A percentile compares a stretch with the other conserved stretches of the same genome.
These are phyloP conservation scores for Mythimna lalbum DNA, from an alignment of 2,888 invertebrate genomes.

Conservation along the genomic window DNA sequence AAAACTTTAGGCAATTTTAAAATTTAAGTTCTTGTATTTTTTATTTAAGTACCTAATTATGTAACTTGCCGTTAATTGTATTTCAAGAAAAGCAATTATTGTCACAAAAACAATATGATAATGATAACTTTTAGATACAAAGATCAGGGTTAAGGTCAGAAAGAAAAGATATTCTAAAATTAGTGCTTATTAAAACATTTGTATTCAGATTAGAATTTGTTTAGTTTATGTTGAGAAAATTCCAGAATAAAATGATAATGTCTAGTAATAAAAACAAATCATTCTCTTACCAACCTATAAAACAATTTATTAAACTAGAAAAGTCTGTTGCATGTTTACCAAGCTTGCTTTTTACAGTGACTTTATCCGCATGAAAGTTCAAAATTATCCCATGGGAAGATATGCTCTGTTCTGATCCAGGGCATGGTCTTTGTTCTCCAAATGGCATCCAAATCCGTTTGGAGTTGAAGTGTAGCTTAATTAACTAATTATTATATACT, in stretches of 20 bases:
- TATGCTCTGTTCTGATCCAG: neutral
- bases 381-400: neutral
- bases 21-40: neutral
- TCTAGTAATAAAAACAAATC: no score
- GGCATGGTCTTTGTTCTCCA: neutral
- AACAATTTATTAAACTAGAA: no score
- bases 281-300: no score
- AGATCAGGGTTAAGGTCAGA: neutral
- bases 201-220: neutral
- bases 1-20: no score
- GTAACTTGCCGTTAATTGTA: neutral
- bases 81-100: neutral
- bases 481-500: no score
- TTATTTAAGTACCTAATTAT: no score
- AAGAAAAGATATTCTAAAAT: conserved; percentile 14
- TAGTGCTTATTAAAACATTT: neutral
- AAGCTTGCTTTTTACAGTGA: neutral
- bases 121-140: neutral
- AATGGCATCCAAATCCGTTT: neutral
- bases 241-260: no score
- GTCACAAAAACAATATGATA: neutral
- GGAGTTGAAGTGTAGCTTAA: neutral
- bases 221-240: neutral
- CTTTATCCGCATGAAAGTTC: no score
- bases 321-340: no score